A percentile compares a stretch with the other conserved stretches of the same genome.
Evolutionary conservation across 2,113 vertebrate genomes (phyloP).

Genomic region (Pelusios castaneus): DNA sequence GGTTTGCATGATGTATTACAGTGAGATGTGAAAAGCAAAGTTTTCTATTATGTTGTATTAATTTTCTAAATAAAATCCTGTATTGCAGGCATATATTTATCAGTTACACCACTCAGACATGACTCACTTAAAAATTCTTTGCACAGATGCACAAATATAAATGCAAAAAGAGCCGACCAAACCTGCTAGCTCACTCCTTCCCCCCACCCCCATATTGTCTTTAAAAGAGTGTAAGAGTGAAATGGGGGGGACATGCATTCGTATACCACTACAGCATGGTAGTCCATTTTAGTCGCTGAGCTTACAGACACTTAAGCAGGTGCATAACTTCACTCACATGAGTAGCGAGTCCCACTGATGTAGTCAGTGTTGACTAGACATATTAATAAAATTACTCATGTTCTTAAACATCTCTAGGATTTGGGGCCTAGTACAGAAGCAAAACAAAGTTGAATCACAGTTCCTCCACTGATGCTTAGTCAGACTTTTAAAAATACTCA

Average conservation of each 20-base stretch:
- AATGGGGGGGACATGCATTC: fast-evolving
- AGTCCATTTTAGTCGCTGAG: background rate
- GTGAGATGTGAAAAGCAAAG: background rate
- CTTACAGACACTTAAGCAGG: fast-evolving
- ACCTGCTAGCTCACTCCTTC: background rate
- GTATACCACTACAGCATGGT: too few species aligned
- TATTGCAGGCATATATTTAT: background rate
- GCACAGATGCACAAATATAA: background rate
- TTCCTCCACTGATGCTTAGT: background rate
- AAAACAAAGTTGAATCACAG: background rate
- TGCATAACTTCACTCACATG: background rate
- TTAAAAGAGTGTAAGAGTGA: background rate
- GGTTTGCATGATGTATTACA: background rate
- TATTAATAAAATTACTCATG: background rate
- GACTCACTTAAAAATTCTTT: background rate
- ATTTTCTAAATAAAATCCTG: background rate
- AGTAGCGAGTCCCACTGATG: background rate
- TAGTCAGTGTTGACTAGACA: background rate
- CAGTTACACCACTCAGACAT: background rate
- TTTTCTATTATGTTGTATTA: background rate
- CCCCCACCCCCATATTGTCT: background rate
- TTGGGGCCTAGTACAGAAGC: background rate
- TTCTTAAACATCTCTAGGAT: background rate
- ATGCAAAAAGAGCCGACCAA: background rate
- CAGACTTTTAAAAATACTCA: background rate